Evolutionary conservation across 2,797 vertebrate species (phyloP).

Genomic region (Hydrophis major): DNA sequence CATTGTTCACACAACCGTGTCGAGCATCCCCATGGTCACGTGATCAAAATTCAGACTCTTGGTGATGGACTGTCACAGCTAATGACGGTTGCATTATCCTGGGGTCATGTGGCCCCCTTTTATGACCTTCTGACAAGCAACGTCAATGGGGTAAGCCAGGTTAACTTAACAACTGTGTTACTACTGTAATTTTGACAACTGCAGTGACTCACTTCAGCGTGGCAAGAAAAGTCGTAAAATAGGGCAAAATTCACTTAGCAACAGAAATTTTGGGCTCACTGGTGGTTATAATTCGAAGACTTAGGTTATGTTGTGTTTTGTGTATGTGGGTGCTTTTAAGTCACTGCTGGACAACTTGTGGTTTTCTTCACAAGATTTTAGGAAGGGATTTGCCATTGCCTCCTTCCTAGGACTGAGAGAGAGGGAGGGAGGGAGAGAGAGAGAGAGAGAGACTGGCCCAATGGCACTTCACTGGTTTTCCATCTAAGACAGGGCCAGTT

Average conservation of each 20-base stretch:
- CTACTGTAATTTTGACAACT: too few relatives aligned
- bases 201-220: too few relatives aligned
- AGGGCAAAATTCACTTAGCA: too few relatives aligned
- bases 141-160: neutral
- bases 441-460: neutral
- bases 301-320: neutral
- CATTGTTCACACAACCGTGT: too few relatives aligned
- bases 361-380: neutral
- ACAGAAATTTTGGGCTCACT: too few relatives aligned
- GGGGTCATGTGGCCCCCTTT: neutral
- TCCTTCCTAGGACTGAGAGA: neutral
- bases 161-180: too few relatives aligned
- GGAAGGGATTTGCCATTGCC: neutral
- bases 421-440: neutral
- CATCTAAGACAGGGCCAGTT: neutral
- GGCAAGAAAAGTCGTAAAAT: too few relatives aligned
- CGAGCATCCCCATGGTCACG: neutral
- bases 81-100: neutral
- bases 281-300: too few relatives aligned
- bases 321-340: neutral
- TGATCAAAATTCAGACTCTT: neutral
- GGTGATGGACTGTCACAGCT: neutral
- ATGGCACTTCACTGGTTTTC: neutral
- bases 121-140: neutral
- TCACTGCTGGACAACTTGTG: neutral